Conservation (phyloP, 2,888 invertebrate genomes). For the Athalia circularis region DNA sequence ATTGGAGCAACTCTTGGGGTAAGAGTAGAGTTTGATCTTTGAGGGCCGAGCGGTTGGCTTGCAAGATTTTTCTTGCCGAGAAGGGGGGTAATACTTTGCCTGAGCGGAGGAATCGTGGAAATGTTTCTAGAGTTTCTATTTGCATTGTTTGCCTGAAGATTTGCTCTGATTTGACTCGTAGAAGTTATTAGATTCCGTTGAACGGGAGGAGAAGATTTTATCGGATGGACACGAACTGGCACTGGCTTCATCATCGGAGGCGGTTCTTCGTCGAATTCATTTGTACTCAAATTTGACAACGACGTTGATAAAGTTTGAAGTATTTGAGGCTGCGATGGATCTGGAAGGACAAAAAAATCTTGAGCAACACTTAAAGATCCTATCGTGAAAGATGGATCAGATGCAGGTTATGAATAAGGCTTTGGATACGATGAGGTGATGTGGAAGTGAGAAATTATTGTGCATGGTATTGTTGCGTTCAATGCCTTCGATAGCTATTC, state of each 20-base stretch:
- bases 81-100: constrained; percentile 68
- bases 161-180: constrained; percentile 70
- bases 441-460: background rate
- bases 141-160: constrained; percentile 65
- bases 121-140: constrained; percentile 66
- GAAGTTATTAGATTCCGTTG: constrained; percentile 69
- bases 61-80: constrained; percentile 63
- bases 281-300: constrained; percentile 65
- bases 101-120: constrained; percentile 70
- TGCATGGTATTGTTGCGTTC: background rate
- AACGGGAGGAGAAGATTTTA: constrained; percentile 69
- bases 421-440: too few species aligned
- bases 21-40: constrained; percentile 70
- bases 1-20: constrained; percentile 70
- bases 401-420: background rate
- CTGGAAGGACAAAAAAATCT: constrained; percentile 62
- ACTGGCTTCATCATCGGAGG: constrained; percentile 65
- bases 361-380: background rate
- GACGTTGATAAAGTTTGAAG: constrained; percentile 71
- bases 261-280: constrained; percentile 62
- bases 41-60: constrained; percentile 69
- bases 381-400: background rate
- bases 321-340: constrained; percentile 76
- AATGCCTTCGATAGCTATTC: constrained; percentile 4
- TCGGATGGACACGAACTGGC: constrained; percentile 70